phyloP scores from a whole-genome alignment of 1,140 invertebrate genomes.

The Coboldia fuscipes region DNA sequence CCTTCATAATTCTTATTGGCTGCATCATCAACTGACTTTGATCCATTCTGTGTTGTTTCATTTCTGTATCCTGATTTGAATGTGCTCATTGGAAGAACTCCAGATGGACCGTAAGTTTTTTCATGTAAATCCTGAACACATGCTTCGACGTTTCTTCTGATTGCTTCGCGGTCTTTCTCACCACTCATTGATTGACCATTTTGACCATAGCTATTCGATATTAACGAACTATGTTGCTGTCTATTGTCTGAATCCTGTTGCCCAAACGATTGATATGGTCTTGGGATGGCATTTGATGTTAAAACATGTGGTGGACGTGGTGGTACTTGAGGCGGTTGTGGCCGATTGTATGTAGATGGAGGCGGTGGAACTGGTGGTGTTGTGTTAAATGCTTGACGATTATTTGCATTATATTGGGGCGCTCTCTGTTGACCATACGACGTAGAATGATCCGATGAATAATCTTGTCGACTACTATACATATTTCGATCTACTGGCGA shows the following conservation, averaged over 20 bases:
- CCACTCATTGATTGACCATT: too few species aligned
- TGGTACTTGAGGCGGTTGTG: conserved; percentile 9
- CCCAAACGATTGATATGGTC: conserved; percentile 11
- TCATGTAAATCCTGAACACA: conserved; percentile 20
- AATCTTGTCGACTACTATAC: neutral
- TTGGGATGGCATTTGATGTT: conserved; percentile 21
- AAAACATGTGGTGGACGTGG: conserved; percentile 18
- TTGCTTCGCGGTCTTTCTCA: conserved; percentile 1
- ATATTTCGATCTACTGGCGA: too few species aligned
- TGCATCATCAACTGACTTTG: conserved; percentile 1
- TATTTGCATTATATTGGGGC: conserved; percentile 14
- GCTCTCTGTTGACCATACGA: conserved; percentile 7
- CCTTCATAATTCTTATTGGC: conserved; percentile 30
- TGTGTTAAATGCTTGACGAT: conserved; percentile 8
- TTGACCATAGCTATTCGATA: too few species aligned
- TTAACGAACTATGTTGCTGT: too few species aligned
- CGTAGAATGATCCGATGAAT: conserved; percentile 11
- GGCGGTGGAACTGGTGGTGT: conserved; percentile 13
- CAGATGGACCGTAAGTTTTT: conserved; percentile 19
- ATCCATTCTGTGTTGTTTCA: neutral
- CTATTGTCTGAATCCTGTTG: too few species aligned
- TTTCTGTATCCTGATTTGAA: conserved; percentile 6
- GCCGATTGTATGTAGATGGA: conserved; percentile 12
- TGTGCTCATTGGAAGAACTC: conserved; percentile 15
- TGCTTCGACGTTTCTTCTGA: conserved; percentile 15